Conservation (phyloP, 2,113 vertebrate species). For the Perccottus glenii region DNA sequence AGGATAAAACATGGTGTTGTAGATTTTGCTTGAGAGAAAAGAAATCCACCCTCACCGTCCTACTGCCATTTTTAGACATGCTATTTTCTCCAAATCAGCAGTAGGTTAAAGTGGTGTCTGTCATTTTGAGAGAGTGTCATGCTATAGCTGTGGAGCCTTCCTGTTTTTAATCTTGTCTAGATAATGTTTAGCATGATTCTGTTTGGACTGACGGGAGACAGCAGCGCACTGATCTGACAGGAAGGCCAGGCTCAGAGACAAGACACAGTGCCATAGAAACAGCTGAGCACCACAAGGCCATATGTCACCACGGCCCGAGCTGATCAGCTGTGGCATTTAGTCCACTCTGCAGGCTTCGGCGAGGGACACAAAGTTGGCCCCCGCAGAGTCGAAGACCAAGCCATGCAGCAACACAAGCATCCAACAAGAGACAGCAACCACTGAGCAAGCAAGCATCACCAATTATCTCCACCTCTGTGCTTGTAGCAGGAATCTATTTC, state of each 20-base stretch:
- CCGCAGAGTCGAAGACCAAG: slow-evolving; percentile 29
- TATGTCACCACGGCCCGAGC: slow-evolving; percentile 30
- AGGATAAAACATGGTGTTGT: slow-evolving; percentile 10
- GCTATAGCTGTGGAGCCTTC: not conserved
- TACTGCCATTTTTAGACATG: not conserved
- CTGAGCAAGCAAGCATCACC: slow-evolving; percentile 59
- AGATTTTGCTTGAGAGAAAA: not conserved
- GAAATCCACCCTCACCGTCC: not conserved
- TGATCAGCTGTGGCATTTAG: slow-evolving; percentile 46
- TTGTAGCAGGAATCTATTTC: slow-evolving; percentile 73
- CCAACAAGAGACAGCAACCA: slow-evolving; percentile 47
- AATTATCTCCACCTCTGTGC: slow-evolving; percentile 70
- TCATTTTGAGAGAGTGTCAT: slow-evolving; percentile 6
- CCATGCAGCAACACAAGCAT: slow-evolving; percentile 21
- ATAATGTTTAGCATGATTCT: slow-evolving; percentile 20
- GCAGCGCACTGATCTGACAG: slow-evolving; percentile 16
- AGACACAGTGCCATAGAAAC: slow-evolving; percentile 44
- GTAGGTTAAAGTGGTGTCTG: slow-evolving; percentile 12
- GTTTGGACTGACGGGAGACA: slow-evolving; percentile 22
- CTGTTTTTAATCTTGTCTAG: not conserved
- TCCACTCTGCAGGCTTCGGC: slow-evolving; percentile 34
- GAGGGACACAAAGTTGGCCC: slow-evolving; percentile 21
- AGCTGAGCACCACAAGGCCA: slow-evolving; percentile 26
- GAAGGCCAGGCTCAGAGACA: slow-evolving; percentile 5
- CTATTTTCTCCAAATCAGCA: slow-evolving; percentile 13